A percentile compares a stretch with the other conserved stretches of the same genome.
Evolutionary conservation across 2,113 vertebrate species (phyloP).

Genomic region (Lycaon pictus): DNA sequence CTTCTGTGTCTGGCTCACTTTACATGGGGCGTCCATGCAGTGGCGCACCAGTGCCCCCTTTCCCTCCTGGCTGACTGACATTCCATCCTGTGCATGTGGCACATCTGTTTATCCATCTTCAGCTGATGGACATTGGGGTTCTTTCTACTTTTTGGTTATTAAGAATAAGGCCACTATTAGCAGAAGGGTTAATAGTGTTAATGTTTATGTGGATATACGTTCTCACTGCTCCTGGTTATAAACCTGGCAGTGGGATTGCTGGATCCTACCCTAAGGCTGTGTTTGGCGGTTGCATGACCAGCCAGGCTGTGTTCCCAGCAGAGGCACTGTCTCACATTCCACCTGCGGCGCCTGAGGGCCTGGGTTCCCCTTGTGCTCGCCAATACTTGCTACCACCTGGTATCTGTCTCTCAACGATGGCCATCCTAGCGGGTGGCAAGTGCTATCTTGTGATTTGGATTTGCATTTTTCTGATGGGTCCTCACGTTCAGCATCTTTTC

Average conservation of each 20-base stretch:
- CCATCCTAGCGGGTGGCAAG: not conserved
- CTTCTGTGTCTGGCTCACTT: not conserved
- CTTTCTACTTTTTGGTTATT: not conserved
- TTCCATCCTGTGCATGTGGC: not conserved
- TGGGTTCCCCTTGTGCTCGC: not conserved
- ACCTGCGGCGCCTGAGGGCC: not conserved
- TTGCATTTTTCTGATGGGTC: not conserved
- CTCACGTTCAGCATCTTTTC: not conserved
- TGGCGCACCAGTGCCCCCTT: not conserved
- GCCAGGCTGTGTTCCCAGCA: not conserved
- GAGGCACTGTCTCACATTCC: not conserved
- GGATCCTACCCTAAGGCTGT: fast-evolving
- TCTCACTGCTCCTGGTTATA: not conserved
- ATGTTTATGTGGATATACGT: not conserved
- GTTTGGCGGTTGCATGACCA: not conserved
- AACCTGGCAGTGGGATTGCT: not conserved
- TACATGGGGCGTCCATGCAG: not conserved
- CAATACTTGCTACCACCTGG: not conserved
- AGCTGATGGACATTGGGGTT: not conserved
- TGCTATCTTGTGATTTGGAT: too few relatives aligned
- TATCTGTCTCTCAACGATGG: not conserved
- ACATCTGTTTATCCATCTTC: not conserved
- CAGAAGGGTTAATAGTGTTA: not conserved
- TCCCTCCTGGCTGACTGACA: not conserved
- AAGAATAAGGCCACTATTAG: not conserved